These are phyloP conservation scores for Epinephelus cyanopodus DNA, from an alignment of 2,113 vertebrate genomes.

Conservation along the genomic window DNA sequence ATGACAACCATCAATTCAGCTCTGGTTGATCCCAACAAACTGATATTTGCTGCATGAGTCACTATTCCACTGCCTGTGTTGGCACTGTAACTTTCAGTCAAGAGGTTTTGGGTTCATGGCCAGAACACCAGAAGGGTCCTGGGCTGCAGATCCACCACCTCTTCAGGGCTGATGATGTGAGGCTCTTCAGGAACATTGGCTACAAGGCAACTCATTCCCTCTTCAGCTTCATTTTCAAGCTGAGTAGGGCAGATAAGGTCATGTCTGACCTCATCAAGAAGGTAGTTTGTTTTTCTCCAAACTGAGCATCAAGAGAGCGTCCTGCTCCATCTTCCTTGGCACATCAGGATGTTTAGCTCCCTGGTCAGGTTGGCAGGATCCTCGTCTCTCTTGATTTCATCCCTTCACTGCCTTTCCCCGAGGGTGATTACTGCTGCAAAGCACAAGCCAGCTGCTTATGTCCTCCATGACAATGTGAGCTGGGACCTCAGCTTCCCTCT, in stretches of 20 bases:
- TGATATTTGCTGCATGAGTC: constrained; percentile 4
- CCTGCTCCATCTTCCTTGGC: constrained; percentile 7
- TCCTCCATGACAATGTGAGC: constrained; percentile 37
- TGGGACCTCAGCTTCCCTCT: constrained; percentile 5
- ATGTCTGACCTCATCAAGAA: constrained; percentile 32
- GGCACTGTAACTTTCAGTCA: not conserved
- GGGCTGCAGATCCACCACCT: not conserved
- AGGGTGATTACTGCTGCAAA: constrained; percentile 2
- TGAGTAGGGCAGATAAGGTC: not conserved
- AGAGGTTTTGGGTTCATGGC: not conserved
- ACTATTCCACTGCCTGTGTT: not conserved
- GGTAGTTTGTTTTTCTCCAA: constrained; percentile 34
- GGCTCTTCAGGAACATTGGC: constrained; percentile 25
- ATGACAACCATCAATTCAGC: not conserved
- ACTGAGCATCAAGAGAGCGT: constrained; percentile 1
- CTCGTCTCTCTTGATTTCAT: constrained; percentile 34
- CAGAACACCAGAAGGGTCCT: constrained; percentile 19
- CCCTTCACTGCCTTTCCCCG: not conserved
- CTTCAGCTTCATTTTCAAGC: constrained; percentile 11
- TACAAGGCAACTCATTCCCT: not conserved
- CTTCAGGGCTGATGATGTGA: constrained; percentile 8
- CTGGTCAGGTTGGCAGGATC: constrained; percentile 25
- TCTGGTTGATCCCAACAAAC: not conserved
- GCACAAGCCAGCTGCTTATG: constrained; percentile 47
- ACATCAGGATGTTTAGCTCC: constrained; percentile 26